phyloP scores from a whole-genome alignment of 2,797 vertebrate genomes.

The Streptopelia turtur region DNA sequence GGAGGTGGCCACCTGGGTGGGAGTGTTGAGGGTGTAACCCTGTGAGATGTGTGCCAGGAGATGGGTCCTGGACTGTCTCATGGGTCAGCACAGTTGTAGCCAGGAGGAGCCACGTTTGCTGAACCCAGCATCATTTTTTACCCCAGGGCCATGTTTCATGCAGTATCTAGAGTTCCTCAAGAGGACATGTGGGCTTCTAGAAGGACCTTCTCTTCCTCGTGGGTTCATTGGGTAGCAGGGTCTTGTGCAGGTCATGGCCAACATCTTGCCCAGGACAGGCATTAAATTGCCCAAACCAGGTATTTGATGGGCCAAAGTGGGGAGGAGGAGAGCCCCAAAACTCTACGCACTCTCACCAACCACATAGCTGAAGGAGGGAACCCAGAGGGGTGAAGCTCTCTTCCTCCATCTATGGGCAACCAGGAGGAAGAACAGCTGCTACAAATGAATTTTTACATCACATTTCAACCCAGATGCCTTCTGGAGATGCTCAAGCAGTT shows the following conservation, averaged over 20 bases:
- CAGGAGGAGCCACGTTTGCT: background rate
- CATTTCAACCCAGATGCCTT: background rate
- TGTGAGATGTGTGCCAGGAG: background rate
- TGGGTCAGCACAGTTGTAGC: background rate
- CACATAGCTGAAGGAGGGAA: rapidly evolving
- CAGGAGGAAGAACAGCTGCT: slow-evolving; percentile 25
- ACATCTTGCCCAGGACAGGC: background rate
- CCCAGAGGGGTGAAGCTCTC: slow-evolving; percentile 34
- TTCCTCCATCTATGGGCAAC: slow-evolving; percentile 49
- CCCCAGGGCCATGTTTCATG: rapidly evolving
- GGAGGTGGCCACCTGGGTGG: background rate
- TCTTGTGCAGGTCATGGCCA: background rate
- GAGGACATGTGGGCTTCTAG: background rate
- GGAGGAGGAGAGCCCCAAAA: background rate
- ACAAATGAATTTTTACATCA: background rate
- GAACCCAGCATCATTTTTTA: background rate
- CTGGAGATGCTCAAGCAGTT: background rate
- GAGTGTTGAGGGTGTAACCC: background rate
- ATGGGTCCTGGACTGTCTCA: background rate
- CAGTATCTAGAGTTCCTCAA: rapidly evolving
- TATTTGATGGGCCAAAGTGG: background rate
- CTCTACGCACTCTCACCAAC: rapidly evolving
- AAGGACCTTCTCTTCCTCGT: background rate
- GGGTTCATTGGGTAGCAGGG: background rate
- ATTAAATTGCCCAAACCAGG: background rate